Evolutionary conservation across 2,888 invertebrate species (phyloP).

Genomic region (Herminia tarsipennalis): DNA sequence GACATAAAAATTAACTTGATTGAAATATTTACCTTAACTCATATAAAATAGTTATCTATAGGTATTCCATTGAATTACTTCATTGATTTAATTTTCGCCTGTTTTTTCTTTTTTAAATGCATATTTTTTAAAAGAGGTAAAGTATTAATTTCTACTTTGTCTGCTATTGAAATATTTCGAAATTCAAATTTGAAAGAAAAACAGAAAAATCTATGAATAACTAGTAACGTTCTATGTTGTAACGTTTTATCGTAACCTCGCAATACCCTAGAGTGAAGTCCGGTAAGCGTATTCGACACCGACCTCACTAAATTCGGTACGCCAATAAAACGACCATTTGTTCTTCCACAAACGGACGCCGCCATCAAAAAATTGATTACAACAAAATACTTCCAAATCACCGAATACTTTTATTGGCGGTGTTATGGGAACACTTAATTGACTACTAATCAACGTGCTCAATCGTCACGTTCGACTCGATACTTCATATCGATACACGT

Average conservation of each 20-base stretch:
- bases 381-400: constrained; percentile 82
- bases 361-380: constrained; percentile 82
- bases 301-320: constrained; percentile 82
- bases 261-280: constrained; percentile 49
- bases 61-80: too few species aligned
- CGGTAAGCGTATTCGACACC: constrained; percentile 63
- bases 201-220: neutral
- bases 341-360: constrained; percentile 78
- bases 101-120: too few species aligned
- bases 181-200: neutral
- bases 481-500: constrained; percentile 44
- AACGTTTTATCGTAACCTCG: constrained; percentile 19
- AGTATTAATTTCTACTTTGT: neutral
- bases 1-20: too few species aligned
- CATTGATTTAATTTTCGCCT: too few species aligned
- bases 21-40: too few species aligned
- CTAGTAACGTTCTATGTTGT: constrained; percentile 11
- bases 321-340: constrained; percentile 81
- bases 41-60: too few species aligned
- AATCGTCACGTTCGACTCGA: constrained; percentile 52
- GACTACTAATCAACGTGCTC: constrained; percentile 74
- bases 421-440: constrained; percentile 82
- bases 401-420: constrained; percentile 80
- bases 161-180: neutral
- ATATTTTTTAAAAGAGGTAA: too few species aligned